A percentile compares a stretch with the other conserved stretches of the same genome.
These are phyloP conservation scores for Oryzaephilus surinamensis DNA, from an alignment of 1,140 invertebrate genomes.

Conservation along the genomic window DNA sequence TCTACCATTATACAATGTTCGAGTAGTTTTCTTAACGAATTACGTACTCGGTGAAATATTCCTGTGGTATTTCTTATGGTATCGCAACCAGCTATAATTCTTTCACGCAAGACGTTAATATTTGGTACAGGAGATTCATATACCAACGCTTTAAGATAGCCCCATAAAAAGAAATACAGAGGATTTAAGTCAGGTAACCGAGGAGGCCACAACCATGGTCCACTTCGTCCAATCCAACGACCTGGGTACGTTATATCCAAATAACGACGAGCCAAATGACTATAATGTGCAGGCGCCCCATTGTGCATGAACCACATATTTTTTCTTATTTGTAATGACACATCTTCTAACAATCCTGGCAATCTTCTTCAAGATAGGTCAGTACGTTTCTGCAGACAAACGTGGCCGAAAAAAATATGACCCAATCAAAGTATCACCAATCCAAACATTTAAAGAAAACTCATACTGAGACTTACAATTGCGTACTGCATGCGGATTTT, in stretches of 20 bases:
- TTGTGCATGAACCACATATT: constrained; percentile 8
- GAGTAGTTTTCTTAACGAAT: background rate
- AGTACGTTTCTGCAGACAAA: background rate
- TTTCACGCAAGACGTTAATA: constrained; percentile 1
- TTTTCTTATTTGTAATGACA: background rate
- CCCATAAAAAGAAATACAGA: constrained; percentile 29
- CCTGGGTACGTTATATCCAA: constrained; percentile 3
- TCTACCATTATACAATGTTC: background rate
- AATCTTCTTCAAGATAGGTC: background rate
- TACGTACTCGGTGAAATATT: background rate
- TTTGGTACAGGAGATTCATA: constrained; percentile 15
- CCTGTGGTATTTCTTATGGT: too few species aligned
- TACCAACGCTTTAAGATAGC: constrained; percentile 24
- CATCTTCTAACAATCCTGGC: background rate
- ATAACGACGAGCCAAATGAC: background rate
- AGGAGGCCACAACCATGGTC: constrained; percentile 18
- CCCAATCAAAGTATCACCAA: background rate
- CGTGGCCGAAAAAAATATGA: background rate
- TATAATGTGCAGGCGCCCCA: constrained; percentile 24
- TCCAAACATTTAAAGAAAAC: background rate
- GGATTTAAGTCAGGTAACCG: constrained; percentile 19
- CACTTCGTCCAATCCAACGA: constrained; percentile 17
- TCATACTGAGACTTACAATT: background rate
- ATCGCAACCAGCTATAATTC: background rate
- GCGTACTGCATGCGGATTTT: background rate